Evolutionary conservation across 2,797 vertebrate genomes (phyloP).

Genomic region (Sus cebifrons): DNA sequence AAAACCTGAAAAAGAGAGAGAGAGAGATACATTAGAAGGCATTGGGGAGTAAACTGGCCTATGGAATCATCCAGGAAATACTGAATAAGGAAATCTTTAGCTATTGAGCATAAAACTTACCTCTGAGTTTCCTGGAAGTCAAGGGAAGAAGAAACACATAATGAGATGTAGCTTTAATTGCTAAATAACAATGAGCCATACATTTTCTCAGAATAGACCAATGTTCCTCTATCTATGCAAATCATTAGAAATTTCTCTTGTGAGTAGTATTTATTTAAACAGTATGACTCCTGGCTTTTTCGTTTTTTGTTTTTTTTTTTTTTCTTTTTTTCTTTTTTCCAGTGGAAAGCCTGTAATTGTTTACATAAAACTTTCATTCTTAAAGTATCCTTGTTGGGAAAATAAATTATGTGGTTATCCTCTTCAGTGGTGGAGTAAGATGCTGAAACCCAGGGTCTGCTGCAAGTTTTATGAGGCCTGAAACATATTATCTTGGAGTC

Average conservation of each 20-base stretch:
- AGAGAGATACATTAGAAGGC: neutral
- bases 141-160: slow-evolving; percentile 12
- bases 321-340: slow-evolving; percentile 47
- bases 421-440: neutral
- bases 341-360: neutral
- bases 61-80: neutral
- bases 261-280: neutral
- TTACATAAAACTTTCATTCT: slow-evolving; percentile 2
- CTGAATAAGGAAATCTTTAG: neutral
- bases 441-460: neutral
- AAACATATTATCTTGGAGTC: slow-evolving; percentile 11
- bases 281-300: neutral
- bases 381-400: slow-evolving; percentile 44
- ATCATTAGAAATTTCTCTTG: neutral
- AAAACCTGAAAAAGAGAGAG: neutral
- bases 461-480: neutral
- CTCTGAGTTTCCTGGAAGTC: slow-evolving; percentile 1
- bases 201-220: neutral
- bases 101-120: neutral
- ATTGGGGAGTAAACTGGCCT: neutral
- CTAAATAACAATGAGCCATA: neutral
- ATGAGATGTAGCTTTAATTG: neutral
- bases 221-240: neutral
- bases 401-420: slow-evolving; percentile 36
- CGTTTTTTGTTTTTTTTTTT: neutral